Evolutionary conservation across 2,113 vertebrate genomes (phyloP).

Genomic region (Lamprologus speciosus): DNA sequence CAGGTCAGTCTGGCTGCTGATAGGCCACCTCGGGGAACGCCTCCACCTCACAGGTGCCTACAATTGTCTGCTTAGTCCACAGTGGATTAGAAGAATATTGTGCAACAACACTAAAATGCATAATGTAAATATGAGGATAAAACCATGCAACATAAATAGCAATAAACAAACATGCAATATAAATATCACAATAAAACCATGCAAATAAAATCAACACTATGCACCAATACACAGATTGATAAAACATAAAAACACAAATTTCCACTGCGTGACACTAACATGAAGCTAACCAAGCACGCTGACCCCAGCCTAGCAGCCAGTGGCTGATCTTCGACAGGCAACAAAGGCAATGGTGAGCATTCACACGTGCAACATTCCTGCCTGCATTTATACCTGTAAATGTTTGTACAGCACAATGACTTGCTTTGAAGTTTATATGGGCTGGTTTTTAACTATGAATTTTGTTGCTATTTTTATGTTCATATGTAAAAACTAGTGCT

Average conservation of each 20-base stretch:
- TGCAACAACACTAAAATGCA: background rate
- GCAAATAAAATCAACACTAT: no score
- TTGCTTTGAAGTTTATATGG: background rate
- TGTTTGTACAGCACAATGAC: background rate
- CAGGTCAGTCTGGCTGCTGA: background rate
- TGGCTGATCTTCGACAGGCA: background rate
- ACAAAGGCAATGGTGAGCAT: background rate
- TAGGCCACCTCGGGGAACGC: background rate
- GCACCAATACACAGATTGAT: no score
- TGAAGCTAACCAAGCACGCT: background rate
- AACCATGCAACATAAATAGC: no score
- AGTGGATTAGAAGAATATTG: background rate
- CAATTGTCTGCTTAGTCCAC: background rate
- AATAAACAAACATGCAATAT: no score
- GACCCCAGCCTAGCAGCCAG: background rate
- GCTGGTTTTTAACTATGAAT: background rate
- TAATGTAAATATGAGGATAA: no score
- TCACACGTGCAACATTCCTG: background rate
- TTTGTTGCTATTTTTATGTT: background rate
- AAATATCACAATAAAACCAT: no score
- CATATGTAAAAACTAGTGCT: background rate
- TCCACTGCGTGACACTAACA: background rate
- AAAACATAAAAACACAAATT: no score
- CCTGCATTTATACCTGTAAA: background rate
- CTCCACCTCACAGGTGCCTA: background rate